Conservation (phyloP, 2,888 invertebrate genomes). For the Lampropteryx suffumata region DNA sequence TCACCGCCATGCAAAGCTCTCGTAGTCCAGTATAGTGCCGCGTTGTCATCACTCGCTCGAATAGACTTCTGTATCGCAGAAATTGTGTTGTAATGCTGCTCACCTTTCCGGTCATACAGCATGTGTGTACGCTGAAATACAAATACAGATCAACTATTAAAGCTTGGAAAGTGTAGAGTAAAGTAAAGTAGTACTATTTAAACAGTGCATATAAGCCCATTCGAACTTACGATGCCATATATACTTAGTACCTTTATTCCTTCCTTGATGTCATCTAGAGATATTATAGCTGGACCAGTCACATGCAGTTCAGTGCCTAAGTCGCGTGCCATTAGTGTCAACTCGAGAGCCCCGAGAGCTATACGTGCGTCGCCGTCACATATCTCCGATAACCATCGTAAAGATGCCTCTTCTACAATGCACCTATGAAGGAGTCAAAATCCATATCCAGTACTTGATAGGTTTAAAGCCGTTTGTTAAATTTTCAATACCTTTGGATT, state of each 20-base stretch:
- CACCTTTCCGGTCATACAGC: conserved; percentile 90
- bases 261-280: conserved; percentile 86
- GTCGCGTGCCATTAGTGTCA: conserved; percentile 84
- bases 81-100: conserved; percentile 92
- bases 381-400: conserved; percentile 88
- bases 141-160: not conserved
- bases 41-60: conserved; percentile 90
- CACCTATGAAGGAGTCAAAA: conserved; percentile 40
- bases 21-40: conserved; percentile 91
- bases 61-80: conserved; percentile 93
- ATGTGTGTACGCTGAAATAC: conserved; percentile 86
- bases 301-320: conserved; percentile 44
- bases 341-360: conserved; percentile 89
- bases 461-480: no score
- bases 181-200: no score
- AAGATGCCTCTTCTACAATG: conserved; percentile 81
- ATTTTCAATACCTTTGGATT: no score
- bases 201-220: no score
- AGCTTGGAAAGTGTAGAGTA: no score
- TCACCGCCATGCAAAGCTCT: conserved; percentile 91
- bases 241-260: conserved; percentile 83
- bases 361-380: conserved; percentile 92
- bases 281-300: conserved; percentile 73
- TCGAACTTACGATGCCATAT: not conserved
- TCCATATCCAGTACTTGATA: no score